Evolutionary conservation across 2,797 vertebrate genomes (phyloP), one percentile per base, ranked within the genome.

Genomic region (Gymnoscopelus braueri): DNA sequence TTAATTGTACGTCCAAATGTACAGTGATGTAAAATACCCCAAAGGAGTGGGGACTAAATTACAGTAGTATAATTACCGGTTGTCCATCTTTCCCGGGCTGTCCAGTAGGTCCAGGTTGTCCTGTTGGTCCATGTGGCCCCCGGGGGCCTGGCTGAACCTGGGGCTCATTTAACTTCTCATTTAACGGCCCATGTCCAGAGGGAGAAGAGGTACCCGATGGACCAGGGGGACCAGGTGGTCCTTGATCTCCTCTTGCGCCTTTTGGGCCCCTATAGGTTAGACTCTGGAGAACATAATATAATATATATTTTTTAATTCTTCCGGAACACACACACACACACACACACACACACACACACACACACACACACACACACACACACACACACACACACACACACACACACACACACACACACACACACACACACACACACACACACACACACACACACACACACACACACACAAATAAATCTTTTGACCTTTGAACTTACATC

Each of bases 221-320:
- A 0, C 82, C 92, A 4, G 85, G 79, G 0, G 86, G 83, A 26
- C 86, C 92, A 4, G 90, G 79, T 19, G 75, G 86, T 67, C 93
- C 90, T 12, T 86, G 87, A 14, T 93, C 84, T 48, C 89, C 88
- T 60, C 81, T 89, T 56, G 93, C 91, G 66, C 91, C 89, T 70
- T 92, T 92, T n/a, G 69, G 60, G 3, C 83, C 78, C 4, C 67
- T 72, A n/a, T 67, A 79, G 1, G 68, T 51, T 0, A 19, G 65
- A 70, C 56, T 79, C 92, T 92, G 57, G 3, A 39, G 51, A 24
- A 35, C 4, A 63, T 29, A 12, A 29, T 2, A 5, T 26, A 14
- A 23, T 55, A 44, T 44, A 9, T 9, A 44, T 7, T 0, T 35
- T 7, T 35, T 35, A 1, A 35, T 35, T 4, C 32, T 4, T 5